phyloP scores from a whole-genome alignment of 1,140 invertebrate species.

The Saccostrea echinata region DNA sequence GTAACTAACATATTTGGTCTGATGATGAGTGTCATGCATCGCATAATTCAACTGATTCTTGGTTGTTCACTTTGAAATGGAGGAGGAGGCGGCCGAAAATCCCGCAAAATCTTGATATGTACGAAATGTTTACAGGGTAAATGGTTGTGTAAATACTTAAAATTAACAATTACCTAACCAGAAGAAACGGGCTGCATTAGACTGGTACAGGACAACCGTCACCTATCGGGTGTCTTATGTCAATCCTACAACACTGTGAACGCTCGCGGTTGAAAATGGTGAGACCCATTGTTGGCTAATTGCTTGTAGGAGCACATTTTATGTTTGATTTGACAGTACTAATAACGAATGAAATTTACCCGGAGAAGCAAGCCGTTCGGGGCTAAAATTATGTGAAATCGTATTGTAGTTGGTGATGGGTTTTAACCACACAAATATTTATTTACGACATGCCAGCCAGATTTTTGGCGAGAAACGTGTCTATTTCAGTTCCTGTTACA shows the following conservation, averaged over 20 bases:
- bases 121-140: neutral
- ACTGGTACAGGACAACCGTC: neutral
- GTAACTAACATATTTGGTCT: neutral
- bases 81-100: neutral
- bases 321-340: neutral
- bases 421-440: slow-evolving; percentile 14
- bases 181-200: neutral
- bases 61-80: neutral
- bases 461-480: neutral
- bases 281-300: slow-evolving; percentile 16
- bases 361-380: neutral
- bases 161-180: neutral
- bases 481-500: slow-evolving; percentile 8
- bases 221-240: neutral
- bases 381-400: slow-evolving; percentile 1
- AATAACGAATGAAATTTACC: neutral
- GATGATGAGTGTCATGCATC: neutral
- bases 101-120: neutral
- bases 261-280: neutral
- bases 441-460: neutral
- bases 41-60: neutral
- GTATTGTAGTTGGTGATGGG: neutral
- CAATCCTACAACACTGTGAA: neutral
- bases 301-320: slow-evolving; percentile 4
- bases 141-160: slow-evolving; percentile 18